Percentiles rank a stretch among this genome's conserved stretches.
Conservation (phyloP, 2,888 invertebrate species). For the Cetonia aurata region DNA sequence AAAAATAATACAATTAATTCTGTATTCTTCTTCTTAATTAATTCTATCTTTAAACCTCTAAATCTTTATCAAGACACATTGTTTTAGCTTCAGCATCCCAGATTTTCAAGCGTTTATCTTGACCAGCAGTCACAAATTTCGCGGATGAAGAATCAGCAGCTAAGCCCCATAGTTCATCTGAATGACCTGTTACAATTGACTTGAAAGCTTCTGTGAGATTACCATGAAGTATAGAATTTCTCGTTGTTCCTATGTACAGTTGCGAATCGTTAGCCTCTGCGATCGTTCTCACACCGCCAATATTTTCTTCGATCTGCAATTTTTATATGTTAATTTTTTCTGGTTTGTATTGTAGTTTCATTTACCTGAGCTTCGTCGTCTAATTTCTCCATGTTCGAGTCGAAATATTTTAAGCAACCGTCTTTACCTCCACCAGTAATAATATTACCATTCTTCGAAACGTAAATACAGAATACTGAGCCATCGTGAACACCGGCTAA, state of each 20-base stretch:
- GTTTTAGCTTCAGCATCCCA: constrained; percentile 92
- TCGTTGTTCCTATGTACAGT: constrained; percentile 87
- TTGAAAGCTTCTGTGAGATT: constrained; percentile 79
- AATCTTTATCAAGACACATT: constrained; percentile 91
- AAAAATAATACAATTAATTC: constrained; percentile 49
- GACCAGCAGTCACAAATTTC: constrained; percentile 89
- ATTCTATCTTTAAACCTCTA: constrained; percentile 71
- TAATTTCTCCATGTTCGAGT: constrained; percentile 74
- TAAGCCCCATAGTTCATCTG: constrained; percentile 91
- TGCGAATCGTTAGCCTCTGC: constrained; percentile 87
- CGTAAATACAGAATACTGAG: constrained; percentile 86
- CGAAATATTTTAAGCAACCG: constrained; percentile 83
- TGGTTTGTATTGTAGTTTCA: neutral
- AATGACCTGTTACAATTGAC: constrained; percentile 82
- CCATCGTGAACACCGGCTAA: constrained; percentile 86
- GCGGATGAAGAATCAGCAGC: constrained; percentile 84
- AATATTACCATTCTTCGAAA: constrained; percentile 85
- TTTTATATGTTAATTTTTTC: constrained; percentile 24
- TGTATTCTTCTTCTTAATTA: neutral
- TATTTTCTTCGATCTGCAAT: constrained; percentile 83
- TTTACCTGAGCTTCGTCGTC: constrained; percentile 78
- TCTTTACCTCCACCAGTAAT: constrained; percentile 87
- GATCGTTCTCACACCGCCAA: constrained; percentile 86
- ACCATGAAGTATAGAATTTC: constrained; percentile 83
- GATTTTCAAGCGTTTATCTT: constrained; percentile 83